phyloP scores from a whole-genome alignment of 2,888 invertebrate species.

The Leucophenga montana region DNA sequence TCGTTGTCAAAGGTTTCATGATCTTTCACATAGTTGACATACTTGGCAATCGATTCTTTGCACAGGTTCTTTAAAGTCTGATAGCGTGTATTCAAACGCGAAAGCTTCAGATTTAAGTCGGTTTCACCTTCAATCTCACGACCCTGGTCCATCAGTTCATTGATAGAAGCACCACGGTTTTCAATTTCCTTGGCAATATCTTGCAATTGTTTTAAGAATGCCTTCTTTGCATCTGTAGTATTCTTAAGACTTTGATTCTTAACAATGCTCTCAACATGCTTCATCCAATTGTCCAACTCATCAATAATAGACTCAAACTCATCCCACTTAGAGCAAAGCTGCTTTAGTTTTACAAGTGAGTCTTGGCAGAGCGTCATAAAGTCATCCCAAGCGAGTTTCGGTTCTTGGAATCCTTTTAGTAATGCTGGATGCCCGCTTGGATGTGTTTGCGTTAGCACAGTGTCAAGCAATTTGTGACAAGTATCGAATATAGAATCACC shows the following conservation, averaged over 20 bases:
- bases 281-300: conserved; percentile 87
- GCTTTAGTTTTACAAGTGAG: conserved; percentile 82
- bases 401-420: conserved; percentile 82
- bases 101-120: conserved; percentile 82
- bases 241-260: conserved; percentile 92
- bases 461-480: conserved; percentile 81
- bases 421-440: conserved; percentile 83
- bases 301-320: conserved; percentile 86
- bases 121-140: conserved; percentile 84
- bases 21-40: conserved; percentile 88
- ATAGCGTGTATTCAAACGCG: conserved; percentile 86
- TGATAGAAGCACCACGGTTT: conserved; percentile 80
- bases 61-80: conserved; percentile 86
- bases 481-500: conserved; percentile 82
- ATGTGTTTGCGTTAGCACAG: conserved; percentile 84
- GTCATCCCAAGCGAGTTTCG: conserved; percentile 83
- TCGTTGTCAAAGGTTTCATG: conserved; percentile 86
- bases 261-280: conserved; percentile 86
- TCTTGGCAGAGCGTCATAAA: conserved; percentile 82
- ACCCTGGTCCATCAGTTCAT: conserved; percentile 79
- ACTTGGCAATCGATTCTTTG: conserved; percentile 87
- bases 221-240: conserved; percentile 86
- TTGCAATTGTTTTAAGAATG: conserved; percentile 84
- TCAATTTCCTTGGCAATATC: conserved; percentile 81
- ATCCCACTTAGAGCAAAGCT: conserved; percentile 85